These are phyloP conservation scores for Hepsetus odoe DNA, from an alignment of 2,113 vertebrate genomes.

Conservation along the genomic window DNA sequence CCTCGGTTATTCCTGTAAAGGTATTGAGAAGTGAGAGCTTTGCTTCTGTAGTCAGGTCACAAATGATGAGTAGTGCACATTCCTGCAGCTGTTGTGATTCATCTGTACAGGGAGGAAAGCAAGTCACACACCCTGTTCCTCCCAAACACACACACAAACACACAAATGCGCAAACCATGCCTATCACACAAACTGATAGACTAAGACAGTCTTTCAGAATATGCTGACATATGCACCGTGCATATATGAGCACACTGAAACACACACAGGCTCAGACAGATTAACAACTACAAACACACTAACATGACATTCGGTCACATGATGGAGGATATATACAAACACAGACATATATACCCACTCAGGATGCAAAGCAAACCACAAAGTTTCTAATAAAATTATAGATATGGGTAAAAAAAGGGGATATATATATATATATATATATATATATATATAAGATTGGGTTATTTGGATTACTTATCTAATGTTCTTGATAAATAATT, in stretches of 20 bases:
- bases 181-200: conserved; percentile 56
- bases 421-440: too few relatives aligned
- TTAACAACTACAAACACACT: neutral
- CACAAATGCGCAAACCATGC: conserved; percentile 40
- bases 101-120: conserved; percentile 64
- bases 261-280: conserved; percentile 23
- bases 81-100: conserved; percentile 74
- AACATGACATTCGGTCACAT: neutral
- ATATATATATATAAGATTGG: too few relatives aligned
- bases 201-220: conserved; percentile 49
- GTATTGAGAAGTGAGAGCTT: conserved; percentile 51
- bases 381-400: neutral
- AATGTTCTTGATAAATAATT: too few relatives aligned
- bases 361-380: neutral
- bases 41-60: conserved; percentile 52
- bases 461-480: too few relatives aligned
- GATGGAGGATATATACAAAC: too few relatives aligned
- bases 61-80: conserved; percentile 62
- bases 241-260: neutral
- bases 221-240: neutral
- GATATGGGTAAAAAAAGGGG: too few relatives aligned
- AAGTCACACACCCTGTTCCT: conserved; percentile 59
- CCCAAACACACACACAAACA: conserved; percentile 25
- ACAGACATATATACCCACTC: neutral
- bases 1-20: conserved; percentile 62